Percentiles rank a stretch among this genome's conserved stretches.
Evolutionary conservation across 2,797 vertebrate species (phyloP).

Genomic region (Psittacula echo): DNA sequence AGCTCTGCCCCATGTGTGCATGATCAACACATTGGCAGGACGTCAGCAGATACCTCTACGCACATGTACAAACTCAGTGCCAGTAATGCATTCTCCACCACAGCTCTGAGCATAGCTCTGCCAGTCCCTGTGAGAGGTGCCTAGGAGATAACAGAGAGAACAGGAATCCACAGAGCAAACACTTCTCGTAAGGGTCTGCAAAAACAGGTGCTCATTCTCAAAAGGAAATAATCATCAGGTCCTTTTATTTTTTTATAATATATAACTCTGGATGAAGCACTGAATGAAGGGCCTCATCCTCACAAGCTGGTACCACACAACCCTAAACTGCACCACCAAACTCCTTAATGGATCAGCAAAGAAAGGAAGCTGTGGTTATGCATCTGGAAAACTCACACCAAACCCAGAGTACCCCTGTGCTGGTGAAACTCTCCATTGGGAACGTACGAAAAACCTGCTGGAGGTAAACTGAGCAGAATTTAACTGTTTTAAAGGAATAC

Average conservation of each 20-base stretch:
- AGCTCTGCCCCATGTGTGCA: accelerated
- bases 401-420: background rate
- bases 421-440: background rate
- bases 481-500: conserved; percentile 8
- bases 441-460: background rate
- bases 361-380: background rate
- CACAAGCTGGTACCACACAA: background rate
- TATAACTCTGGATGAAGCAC: background rate
- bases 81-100: background rate
- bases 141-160: background rate
- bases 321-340: background rate
- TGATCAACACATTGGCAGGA: background rate
- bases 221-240: background rate
- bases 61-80: background rate
- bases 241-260: background rate
- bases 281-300: background rate
- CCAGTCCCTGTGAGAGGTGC: background rate
- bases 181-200: background rate
- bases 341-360: background rate
- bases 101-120: background rate
- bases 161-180: background rate
- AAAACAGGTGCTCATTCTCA: background rate
- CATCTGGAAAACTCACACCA: background rate
- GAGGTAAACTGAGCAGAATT: background rate
- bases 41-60: background rate